A percentile compares a stretch with the other conserved stretches of the same genome.
Conservation (phyloP, 2,113 vertebrate species). For the Girardinichthys multiradiatus region DNA sequence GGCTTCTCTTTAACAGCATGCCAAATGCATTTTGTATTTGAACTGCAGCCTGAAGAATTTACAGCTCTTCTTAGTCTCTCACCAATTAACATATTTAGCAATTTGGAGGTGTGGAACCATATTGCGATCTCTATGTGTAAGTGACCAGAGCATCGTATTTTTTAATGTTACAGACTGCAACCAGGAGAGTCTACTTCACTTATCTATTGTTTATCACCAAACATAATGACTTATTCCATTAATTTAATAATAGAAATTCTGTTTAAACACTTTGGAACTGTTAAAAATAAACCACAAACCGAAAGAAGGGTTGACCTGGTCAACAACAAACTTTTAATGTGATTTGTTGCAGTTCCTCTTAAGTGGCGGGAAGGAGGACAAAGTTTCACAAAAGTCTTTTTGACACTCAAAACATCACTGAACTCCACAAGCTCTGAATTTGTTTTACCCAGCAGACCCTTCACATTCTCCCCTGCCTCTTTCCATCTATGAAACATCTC, state of each 20-base stretch:
- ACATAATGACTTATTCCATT: neutral
- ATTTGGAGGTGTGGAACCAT: too few species aligned
- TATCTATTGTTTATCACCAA: neutral
- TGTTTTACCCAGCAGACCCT: slow-evolving; percentile 9
- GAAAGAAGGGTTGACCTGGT: neutral
- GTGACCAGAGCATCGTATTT: too few species aligned
- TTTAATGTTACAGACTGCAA: too few species aligned
- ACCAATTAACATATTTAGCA: too few species aligned
- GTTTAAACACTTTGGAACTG: neutral
- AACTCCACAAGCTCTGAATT: slow-evolving; percentile 22
- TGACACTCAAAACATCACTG: neutral
- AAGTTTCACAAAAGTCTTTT: slow-evolving; percentile 7
- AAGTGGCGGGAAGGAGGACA: slow-evolving; percentile 1
- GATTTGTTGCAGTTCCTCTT: slow-evolving; percentile 13
- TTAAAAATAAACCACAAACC: neutral
- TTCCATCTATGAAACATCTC: slow-evolving; percentile 29
- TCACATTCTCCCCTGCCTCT: slow-evolving; percentile 15
- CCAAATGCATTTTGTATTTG: too few species aligned
- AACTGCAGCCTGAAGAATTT: too few species aligned
- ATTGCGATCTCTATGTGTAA: too few species aligned
- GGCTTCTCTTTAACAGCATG: too few species aligned
- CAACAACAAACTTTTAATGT: neutral
- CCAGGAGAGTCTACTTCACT: too few species aligned
- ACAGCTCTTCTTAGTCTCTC: too few species aligned
- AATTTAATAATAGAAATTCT: neutral